Percentiles rank a stretch among this genome's conserved stretches.
These are phyloP conservation scores for Noturus placidus DNA, from an alignment of 2,113 vertebrate species.

Conservation along the genomic window DNA sequence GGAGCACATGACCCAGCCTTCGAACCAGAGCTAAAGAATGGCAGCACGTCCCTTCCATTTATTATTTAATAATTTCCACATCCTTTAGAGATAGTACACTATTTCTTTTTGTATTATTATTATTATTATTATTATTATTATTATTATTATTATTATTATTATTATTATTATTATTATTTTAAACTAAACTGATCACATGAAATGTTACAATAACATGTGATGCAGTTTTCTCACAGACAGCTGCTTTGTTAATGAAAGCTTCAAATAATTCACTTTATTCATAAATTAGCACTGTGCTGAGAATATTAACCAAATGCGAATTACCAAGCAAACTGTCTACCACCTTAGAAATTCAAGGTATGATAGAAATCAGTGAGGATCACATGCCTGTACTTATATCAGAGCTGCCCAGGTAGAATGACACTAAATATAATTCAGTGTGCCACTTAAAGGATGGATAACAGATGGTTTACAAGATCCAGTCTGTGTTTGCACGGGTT, in stretches of 20 bases:
- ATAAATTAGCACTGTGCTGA: slow-evolving; percentile 3
- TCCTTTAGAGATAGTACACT: neutral
- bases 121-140: neutral
- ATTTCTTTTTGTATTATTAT: neutral
- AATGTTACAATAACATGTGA: neutral
- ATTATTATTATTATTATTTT: neutral
- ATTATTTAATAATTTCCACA: neutral
- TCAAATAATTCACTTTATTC: slow-evolving; percentile 22
- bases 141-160: neutral
- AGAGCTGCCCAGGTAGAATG: slow-evolving; percentile 49
- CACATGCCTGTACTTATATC: slow-evolving; percentile 47
- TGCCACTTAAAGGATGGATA: slow-evolving; percentile 56
- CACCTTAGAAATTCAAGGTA: slow-evolving; percentile 41
- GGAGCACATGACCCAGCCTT: neutral
- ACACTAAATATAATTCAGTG: slow-evolving; percentile 58
- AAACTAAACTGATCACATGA: neutral
- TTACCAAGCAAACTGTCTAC: slow-evolving; percentile 21
- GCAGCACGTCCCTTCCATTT: neutral
- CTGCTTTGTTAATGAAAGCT: slow-evolving; percentile 26
- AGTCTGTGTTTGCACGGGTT: slow-evolving; percentile 58
- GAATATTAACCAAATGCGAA: neutral
- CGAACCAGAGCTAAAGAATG: neutral
- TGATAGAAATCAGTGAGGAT: slow-evolving; percentile 51
- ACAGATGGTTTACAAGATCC: slow-evolving; percentile 67
- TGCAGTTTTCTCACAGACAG: slow-evolving; percentile 22